phyloP scores from a whole-genome alignment of 2,888 invertebrate species.

The Clunio marinus region DNA sequence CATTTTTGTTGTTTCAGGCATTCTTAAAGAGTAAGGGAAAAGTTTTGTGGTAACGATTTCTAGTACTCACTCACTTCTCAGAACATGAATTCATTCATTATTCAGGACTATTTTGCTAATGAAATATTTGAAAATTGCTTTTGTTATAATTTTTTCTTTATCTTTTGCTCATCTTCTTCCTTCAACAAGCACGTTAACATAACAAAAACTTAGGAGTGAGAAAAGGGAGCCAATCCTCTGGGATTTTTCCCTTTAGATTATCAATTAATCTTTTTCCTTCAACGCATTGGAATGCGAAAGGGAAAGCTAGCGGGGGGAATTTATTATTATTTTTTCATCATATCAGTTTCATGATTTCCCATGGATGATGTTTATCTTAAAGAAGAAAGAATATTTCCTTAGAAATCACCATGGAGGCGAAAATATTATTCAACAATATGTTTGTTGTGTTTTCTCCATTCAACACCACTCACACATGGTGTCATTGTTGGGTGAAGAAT shows the following conservation, averaged over 20 bases:
- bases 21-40: background rate
- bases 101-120: slow-evolving; percentile 1
- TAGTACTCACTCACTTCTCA: background rate
- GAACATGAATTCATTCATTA: slow-evolving; percentile 4
- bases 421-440: too few species aligned
- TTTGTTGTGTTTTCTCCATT: background rate
- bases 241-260: slow-evolving; percentile 6
- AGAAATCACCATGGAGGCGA: too few species aligned
- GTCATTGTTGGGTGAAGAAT: background rate
- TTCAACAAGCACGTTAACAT: too few species aligned
- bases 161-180: background rate
- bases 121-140: slow-evolving; percentile 18
- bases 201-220: too few species aligned
- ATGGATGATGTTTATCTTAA: background rate
- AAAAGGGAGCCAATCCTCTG: background rate
- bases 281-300: slow-evolving; percentile 22
- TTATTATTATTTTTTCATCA: slow-evolving; percentile 36
- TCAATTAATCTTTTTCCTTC: slow-evolving; percentile 38
- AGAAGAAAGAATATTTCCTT: too few species aligned
- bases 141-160: background rate
- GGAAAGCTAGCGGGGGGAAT: background rate
- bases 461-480: background rate
- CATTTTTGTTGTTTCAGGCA: background rate
- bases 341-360: slow-evolving; percentile 9
- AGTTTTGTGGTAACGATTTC: background rate